Percentiles rank a stretch among this genome's conserved stretches.
phyloP scores from a whole-genome alignment of 2,797 vertebrate species.

The Manis javanica region DNA sequence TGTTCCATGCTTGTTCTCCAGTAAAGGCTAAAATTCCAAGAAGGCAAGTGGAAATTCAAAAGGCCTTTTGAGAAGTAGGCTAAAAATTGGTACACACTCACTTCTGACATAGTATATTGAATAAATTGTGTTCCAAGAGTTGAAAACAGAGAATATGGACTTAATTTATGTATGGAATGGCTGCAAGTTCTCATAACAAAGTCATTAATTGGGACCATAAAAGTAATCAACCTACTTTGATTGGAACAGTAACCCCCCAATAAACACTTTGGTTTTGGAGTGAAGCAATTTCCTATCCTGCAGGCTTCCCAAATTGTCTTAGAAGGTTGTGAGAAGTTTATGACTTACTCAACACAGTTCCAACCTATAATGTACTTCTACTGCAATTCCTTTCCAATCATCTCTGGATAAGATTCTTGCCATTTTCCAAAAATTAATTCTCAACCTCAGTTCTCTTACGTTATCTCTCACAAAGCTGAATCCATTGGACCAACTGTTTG shows the following conservation, averaged over 20 bases:
- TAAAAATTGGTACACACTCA: not conserved
- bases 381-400: not conserved
- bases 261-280: too few species aligned
- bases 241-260: too few species aligned
- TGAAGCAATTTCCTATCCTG: too few species aligned
- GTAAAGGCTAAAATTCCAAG: not conserved
- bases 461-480: conserved; percentile 1
- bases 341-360: not conserved
- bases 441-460: not conserved
- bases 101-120: not conserved
- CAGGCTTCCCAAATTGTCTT: not conserved
- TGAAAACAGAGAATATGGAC: not conserved
- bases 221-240: not conserved
- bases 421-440: conserved; percentile 16
- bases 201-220: not conserved
- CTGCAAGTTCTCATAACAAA: not conserved
- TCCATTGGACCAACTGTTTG: not conserved
- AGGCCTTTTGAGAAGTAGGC: not conserved
- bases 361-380: not conserved
- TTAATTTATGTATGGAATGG: not conserved
- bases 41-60: not conserved
- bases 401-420: not conserved
- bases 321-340: not conserved
- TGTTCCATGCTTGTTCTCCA: not conserved
- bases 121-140: not conserved